Evolutionary conservation across 2,113 vertebrate species (phyloP).

Genomic region (Dinomys branickii): DNA sequence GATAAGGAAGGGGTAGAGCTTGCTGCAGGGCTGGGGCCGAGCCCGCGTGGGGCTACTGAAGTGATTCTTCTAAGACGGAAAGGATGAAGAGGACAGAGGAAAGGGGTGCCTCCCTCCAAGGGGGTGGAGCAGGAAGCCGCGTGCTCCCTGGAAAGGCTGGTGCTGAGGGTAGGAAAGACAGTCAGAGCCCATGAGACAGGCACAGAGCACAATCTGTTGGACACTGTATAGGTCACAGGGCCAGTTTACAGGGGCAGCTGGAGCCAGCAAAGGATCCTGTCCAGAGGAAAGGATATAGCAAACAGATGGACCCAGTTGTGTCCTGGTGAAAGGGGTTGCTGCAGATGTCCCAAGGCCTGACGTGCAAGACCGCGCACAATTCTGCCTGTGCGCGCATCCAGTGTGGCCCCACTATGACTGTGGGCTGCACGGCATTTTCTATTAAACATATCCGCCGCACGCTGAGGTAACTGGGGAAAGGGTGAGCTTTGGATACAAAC

Average conservation of each 20-base stretch:
- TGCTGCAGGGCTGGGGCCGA: background rate
- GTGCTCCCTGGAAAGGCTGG: background rate
- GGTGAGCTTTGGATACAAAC: background rate
- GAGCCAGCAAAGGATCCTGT: background rate
- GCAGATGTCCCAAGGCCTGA: rapidly evolving
- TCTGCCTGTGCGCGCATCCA: background rate
- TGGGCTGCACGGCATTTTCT: background rate
- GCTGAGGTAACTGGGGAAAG: background rate
- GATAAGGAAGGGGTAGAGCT: background rate
- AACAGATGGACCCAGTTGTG: background rate
- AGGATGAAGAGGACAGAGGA: background rate
- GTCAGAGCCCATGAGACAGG: rapidly evolving
- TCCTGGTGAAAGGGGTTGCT: background rate
- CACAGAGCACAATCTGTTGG: background rate
- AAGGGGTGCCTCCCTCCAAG: background rate
- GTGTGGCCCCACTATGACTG: background rate
- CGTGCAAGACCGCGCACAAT: background rate
- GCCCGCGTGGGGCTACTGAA: background rate
- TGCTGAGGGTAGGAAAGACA: background rate
- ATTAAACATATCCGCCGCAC: background rate
- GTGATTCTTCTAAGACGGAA: background rate
- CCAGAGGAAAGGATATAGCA: background rate
- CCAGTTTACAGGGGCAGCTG: background rate
- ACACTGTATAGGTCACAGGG: background rate
- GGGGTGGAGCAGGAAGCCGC: background rate